Evolutionary conservation across 2,797 vertebrate genomes (phyloP).

Genomic region (Anabacerthia variegaticeps): DNA sequence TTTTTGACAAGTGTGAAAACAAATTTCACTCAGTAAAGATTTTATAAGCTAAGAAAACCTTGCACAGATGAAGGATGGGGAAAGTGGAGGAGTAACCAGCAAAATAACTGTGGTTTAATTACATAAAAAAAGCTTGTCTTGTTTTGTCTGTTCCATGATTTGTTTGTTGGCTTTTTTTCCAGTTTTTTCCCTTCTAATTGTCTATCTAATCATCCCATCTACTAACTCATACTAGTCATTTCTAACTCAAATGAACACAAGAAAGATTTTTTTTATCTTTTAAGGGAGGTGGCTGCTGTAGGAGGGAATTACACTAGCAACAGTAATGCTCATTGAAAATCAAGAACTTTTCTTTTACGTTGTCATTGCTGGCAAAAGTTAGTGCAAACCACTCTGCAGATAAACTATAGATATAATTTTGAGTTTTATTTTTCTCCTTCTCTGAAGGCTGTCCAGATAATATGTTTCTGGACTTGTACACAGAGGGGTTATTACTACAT

Average conservation of each 20-base stretch:
- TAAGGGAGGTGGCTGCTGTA: background rate
- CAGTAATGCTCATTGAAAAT: background rate
- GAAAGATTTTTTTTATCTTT: background rate
- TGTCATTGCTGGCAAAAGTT: background rate
- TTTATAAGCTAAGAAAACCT: background rate
- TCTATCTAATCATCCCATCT: background rate
- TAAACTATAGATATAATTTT: background rate
- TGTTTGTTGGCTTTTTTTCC: background rate
- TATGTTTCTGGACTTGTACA: background rate
- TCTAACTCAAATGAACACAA: background rate
- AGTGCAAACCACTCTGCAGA: background rate
- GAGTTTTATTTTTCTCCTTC: background rate
- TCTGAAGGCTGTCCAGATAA: background rate
- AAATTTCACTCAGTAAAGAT: background rate
- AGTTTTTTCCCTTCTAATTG: background rate
- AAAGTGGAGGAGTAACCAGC: background rate
- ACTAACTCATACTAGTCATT: too few relatives aligned
- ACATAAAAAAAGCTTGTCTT: background rate
- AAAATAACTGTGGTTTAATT: background rate
- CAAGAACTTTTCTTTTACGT: background rate
- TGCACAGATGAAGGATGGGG: background rate
- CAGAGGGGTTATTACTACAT: background rate
- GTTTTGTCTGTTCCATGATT: background rate
- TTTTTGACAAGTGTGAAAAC: constrained; percentile 34
- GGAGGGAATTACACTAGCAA: background rate